Evolutionary conservation across 2,888 invertebrate species (phyloP), one percentile per base, ranked within the genome.

Genomic region (Zygaena filipendulae): DNA sequence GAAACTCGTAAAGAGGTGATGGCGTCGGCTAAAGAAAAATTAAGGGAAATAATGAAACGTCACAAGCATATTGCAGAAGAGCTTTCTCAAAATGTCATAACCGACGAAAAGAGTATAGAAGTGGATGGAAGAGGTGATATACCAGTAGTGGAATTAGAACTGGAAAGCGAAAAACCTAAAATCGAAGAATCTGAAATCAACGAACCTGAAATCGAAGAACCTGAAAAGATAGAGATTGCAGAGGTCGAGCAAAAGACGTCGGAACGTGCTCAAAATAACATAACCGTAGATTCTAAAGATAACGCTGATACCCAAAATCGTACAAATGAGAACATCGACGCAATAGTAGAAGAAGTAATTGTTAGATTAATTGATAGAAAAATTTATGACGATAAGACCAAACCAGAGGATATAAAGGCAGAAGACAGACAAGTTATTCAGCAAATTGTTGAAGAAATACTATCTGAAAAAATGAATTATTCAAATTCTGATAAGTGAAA

Each of bases 351-450:
- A 49, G 79, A 81, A 43, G 79, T 79, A 22, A 74, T 80, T 43
- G 39, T 44, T 24, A 67, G 75, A 40, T 55, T 79, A 23, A 62
- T 77, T 46, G 75, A 77, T 48, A 70, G 81, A 43, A 83, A 82
- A 59, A 68, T 82, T 44, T 80, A 77, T 39, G 80, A 81, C 32
- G 77, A 72, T 33, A 81, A 80, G 47, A 69, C 74, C 3, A 82
- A 77, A 50, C 72, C 67, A 11, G 79, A 81, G 48, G 74, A 77
- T 42, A 66, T 74, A 10, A 71, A 57, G 46, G 45, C 58, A 19
- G 75, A 77, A 56, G 75, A 80, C 32, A 63, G 77, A 42, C 53
- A 55, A 35, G 54, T 70, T 29, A 77, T 74, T 35, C 72, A 79
- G 48, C 74, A 63, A 46, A 80, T 81, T 25, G 80, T 81, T 3